phyloP scores from a whole-genome alignment of 2,797 vertebrate species.

The Protonibea diacanthus region DNA sequence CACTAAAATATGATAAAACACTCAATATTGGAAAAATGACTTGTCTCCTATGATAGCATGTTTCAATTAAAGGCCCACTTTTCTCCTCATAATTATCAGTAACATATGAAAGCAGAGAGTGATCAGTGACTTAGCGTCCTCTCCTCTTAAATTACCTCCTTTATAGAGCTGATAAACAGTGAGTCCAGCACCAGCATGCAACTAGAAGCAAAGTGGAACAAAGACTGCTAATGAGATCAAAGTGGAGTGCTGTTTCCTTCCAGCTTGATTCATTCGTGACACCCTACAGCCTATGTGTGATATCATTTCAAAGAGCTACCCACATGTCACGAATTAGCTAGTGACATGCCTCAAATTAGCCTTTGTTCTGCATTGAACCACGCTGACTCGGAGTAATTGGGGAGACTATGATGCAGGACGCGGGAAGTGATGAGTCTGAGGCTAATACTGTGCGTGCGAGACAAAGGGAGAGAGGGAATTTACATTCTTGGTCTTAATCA shows the following conservation, averaged over 20 bases:
- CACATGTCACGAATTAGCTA: constrained; percentile 80
- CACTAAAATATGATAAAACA: constrained; percentile 1
- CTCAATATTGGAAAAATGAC: not conserved
- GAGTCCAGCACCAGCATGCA: constrained; percentile 51
- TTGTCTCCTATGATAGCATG: not conserved
- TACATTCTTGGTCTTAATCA: constrained; percentile 39
- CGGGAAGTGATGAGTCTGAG: constrained; percentile 63
- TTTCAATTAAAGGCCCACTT: constrained; percentile 13
- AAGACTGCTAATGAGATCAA: constrained; percentile 75
- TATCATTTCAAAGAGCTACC: constrained; percentile 78
- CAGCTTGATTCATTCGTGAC: constrained; percentile 61
- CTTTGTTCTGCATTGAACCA: constrained; percentile 78
- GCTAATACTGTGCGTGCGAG: constrained; percentile 42
- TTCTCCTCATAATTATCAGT: constrained; percentile 21
- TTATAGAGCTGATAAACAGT: constrained; percentile 44
- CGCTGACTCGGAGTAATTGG: constrained; percentile 73
- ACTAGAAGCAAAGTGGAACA: constrained; percentile 54
- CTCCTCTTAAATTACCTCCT: constrained; percentile 47
- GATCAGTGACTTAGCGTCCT: constrained; percentile 26
- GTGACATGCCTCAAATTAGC: constrained; percentile 81
- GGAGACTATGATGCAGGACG: constrained; percentile 71
- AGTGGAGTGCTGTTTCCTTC: constrained; percentile 71
- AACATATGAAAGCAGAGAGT: constrained; percentile 22
- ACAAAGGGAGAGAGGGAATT: constrained; percentile 19
- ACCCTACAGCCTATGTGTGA: constrained; percentile 73